phyloP scores from a whole-genome alignment of 2,888 invertebrate species.

The Eucera pruinosa region DNA sequence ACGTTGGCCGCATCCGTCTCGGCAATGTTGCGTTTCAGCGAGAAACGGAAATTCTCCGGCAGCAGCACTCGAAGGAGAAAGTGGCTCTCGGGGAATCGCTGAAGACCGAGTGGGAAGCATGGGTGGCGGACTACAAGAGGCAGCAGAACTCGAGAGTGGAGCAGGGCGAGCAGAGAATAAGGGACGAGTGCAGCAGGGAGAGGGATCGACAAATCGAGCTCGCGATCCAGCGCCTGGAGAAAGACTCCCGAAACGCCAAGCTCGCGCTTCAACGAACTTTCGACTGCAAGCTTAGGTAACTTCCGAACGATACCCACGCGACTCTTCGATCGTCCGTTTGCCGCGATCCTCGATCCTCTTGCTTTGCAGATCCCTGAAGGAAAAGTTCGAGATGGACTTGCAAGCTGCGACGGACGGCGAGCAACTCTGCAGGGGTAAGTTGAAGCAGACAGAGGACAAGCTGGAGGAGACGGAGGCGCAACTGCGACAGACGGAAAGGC shows the following conservation, averaged over 20 bases:
- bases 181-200: conserved; percentile 89
- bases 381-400: conserved; percentile 91
- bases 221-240: conserved; percentile 89
- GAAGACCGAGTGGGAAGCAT: conserved; percentile 87
- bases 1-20: too few species aligned
- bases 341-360: neutral
- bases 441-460: conserved; percentile 88
- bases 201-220: conserved; percentile 92
- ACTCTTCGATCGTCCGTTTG: neutral
- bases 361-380: conserved; percentile 88
- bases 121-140: conserved; percentile 87
- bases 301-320: neutral
- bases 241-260: conserved; percentile 87
- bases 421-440: conserved; percentile 88
- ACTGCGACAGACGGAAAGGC: too few species aligned
- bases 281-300: conserved; percentile 85
- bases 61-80: conserved; percentile 84
- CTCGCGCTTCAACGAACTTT: conserved; percentile 86
- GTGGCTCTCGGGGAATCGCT: conserved; percentile 87
- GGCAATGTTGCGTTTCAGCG: conserved; percentile 60
- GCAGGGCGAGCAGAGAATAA: conserved; percentile 89
- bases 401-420: conserved; percentile 88
- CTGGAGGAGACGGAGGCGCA: conserved; percentile 86
- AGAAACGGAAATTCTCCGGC: conserved; percentile 71
- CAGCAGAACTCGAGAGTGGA: conserved; percentile 87